These are phyloP conservation scores for Teinopalpus imperialis DNA, from an alignment of 2,888 invertebrate genomes.

Conservation along the genomic window DNA sequence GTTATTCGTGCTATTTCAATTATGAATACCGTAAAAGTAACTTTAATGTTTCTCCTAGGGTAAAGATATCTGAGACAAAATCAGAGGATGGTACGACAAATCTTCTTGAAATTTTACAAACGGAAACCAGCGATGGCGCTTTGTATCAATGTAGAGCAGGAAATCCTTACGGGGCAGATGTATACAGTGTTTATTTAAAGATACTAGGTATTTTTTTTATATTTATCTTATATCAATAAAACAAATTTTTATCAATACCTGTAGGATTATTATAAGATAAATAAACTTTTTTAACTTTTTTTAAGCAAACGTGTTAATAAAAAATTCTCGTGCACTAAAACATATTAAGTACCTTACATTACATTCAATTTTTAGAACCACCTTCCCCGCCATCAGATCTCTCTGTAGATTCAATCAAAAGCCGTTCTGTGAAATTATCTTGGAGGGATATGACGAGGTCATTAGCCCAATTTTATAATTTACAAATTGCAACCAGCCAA, in stretches of 20 bases:
- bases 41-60: slow-evolving; percentile 41
- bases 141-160: slow-evolving; percentile 74
- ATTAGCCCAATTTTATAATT: slow-evolving; percentile 67
- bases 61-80: slow-evolving; percentile 73
- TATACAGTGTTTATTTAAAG: slow-evolving; percentile 62
- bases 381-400: slow-evolving; percentile 69
- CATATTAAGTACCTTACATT: too few relatives aligned
- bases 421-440: slow-evolving; percentile 67
- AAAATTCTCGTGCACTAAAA: too few relatives aligned
- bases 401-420: slow-evolving; percentile 68
- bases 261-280: too few relatives aligned
- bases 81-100: slow-evolving; percentile 70
- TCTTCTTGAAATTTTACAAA: slow-evolving; percentile 62
- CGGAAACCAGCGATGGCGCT: slow-evolving; percentile 70
- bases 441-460: slow-evolving; percentile 68
- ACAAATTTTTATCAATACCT: too few relatives aligned
- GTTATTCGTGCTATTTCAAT: too few relatives aligned
- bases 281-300: too few relatives aligned
- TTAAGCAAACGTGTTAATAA: too few relatives aligned
- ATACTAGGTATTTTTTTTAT: slow-evolving; percentile 77
- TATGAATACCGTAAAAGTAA: too few relatives aligned
- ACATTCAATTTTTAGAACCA: slow-evolving; percentile 53
- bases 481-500: slow-evolving; percentile 64
- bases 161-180: slow-evolving; percentile 72
- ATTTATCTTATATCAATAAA: too few relatives aligned